Evolutionary conservation across 1,140 invertebrate species (phyloP).

Genomic region (Drosophila simulans): DNA sequence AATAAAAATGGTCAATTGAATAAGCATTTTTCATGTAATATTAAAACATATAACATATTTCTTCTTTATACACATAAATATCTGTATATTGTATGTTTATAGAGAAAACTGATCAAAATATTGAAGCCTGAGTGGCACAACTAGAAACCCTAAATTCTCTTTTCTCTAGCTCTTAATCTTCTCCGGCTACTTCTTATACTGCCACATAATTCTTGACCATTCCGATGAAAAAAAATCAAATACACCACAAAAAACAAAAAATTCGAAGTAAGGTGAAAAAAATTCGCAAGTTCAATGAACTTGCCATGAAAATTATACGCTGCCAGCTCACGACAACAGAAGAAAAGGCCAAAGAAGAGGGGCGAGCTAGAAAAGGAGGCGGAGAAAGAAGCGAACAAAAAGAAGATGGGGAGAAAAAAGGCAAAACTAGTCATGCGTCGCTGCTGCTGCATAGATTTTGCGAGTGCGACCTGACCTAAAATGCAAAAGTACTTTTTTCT

Average conservation of each 20-base stretch:
- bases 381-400: background rate
- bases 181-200: conserved; percentile 18
- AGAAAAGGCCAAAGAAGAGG: conserved; percentile 47
- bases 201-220: conserved; percentile 33
- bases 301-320: conserved; percentile 80
- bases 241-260: conserved; percentile 40
- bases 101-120: background rate
- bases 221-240: conserved; percentile 34
- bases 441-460: conserved; percentile 75
- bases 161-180: conserved; percentile 32
- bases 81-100: no score
- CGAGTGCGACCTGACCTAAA: conserved; percentile 84
- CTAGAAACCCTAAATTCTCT: conserved; percentile 65
- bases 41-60: background rate
- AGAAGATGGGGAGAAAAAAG: conserved; percentile 12
- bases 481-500: conserved; percentile 66
- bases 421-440: conserved; percentile 68
- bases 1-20: conserved; percentile 16
- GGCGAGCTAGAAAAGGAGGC: conserved; percentile 1
- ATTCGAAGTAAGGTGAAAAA: conserved; percentile 50
- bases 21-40: background rate
- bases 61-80: no score
- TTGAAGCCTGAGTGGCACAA: background rate
- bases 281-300: conserved; percentile 82
- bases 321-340: conserved; percentile 45